phyloP scores from a whole-genome alignment of 2,113 vertebrate species.

The Sceloporus tristichus region DNA sequence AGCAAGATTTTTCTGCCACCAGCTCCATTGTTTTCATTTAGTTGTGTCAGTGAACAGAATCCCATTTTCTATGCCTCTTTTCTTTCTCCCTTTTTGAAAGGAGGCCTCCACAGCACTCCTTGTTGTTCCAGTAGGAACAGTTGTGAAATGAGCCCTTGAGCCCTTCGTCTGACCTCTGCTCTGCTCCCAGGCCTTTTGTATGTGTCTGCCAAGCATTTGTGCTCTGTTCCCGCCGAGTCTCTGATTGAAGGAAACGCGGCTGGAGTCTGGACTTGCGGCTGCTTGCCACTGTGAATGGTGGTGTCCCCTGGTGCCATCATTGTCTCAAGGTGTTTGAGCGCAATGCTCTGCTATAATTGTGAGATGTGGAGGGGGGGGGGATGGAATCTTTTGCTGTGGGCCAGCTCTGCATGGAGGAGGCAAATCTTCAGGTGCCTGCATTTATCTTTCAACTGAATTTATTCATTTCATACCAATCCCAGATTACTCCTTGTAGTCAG shows the following conservation, averaged over 20 bases:
- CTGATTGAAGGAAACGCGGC: slow-evolving; percentile 50
- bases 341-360: slow-evolving; percentile 66
- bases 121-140: neutral
- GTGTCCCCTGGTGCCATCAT: slow-evolving; percentile 70
- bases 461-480: slow-evolving; percentile 60
- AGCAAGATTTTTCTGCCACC: slow-evolving; percentile 1
- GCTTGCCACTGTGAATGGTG: slow-evolving; percentile 50
- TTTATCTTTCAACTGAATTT: slow-evolving; percentile 64
- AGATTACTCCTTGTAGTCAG: slow-evolving; percentile 49
- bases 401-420: slow-evolving; percentile 52
- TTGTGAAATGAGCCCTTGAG: neutral
- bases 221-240: neutral
- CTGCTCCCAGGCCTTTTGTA: slow-evolving; percentile 65
- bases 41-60: neutral
- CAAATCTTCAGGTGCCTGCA: slow-evolving; percentile 62
- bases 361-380: slow-evolving; percentile 39
- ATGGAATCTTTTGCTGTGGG: slow-evolving; percentile 56
- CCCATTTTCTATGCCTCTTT: neutral
- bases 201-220: slow-evolving; percentile 48
- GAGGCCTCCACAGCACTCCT: neutral
- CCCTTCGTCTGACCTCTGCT: slow-evolving; percentile 45
- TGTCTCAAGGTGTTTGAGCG: slow-evolving; percentile 74
- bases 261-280: slow-evolving; percentile 52
- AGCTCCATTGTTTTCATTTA: neutral
- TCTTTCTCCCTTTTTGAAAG: slow-evolving; percentile 4